These are phyloP conservation scores for Trypoxylus dichotomus DNA, from an alignment of 1,140 invertebrate species.

Conservation along the genomic window DNA sequence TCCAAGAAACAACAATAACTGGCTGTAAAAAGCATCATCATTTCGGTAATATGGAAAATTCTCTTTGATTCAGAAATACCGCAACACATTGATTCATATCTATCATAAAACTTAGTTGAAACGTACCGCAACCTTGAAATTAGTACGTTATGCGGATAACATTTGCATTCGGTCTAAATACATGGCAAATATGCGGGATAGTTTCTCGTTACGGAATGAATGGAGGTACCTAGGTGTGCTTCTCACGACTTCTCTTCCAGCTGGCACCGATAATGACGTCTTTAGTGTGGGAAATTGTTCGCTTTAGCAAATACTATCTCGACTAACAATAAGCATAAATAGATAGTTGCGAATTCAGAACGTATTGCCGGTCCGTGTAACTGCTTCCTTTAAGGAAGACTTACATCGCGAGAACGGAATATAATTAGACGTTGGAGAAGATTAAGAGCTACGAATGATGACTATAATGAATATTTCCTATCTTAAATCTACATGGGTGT, in stretches of 20 bases:
- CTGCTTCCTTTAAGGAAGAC: not conserved
- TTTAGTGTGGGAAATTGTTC: conserved; percentile 9
- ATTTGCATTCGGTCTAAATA: not conserved
- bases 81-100: too few species aligned
- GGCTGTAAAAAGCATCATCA: too few species aligned
- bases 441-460: too few species aligned
- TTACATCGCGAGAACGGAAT: not conserved
- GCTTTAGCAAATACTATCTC: not conserved
- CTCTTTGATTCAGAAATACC: too few species aligned
- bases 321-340: not conserved
- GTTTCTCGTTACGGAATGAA: not conserved
- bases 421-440: not conserved
- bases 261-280: not conserved
- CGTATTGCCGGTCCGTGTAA: not conserved
- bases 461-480: too few species aligned
- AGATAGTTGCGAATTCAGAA: not conserved
- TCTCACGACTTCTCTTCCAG: not conserved
- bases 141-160: not conserved
- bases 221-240: not conserved
- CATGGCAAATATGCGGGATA: not conserved
- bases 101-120: not conserved
- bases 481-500: too few species aligned
- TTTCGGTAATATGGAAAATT: too few species aligned
- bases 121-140: not conserved
- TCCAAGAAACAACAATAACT: too few species aligned